Percentiles rank a stretch among this genome's conserved stretches.
Conservation (phyloP, 2,113 vertebrate genomes). For the Pleuronectes platessa region DNA sequence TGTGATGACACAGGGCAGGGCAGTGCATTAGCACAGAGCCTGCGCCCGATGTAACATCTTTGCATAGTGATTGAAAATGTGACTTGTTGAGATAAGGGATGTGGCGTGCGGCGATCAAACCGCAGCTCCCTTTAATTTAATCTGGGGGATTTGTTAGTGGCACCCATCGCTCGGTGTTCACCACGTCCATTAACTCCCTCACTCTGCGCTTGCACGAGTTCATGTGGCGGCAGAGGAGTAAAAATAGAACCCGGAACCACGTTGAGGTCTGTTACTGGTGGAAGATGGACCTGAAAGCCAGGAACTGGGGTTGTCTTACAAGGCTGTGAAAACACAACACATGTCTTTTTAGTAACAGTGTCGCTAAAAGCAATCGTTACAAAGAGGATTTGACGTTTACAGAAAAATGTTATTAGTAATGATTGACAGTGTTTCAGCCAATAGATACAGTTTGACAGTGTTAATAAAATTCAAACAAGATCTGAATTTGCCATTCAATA, state of each 20-base stretch:
- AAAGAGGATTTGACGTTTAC: neutral
- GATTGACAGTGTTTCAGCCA: neutral
- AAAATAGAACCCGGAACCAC: constrained; percentile 25
- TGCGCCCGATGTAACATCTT: constrained; percentile 59
- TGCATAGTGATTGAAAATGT: constrained; percentile 77
- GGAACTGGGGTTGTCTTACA: neutral
- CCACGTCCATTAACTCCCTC: constrained; percentile 68
- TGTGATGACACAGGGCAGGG: constrained; percentile 57
- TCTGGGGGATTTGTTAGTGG: constrained; percentile 63
- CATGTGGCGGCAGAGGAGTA: constrained; percentile 1
- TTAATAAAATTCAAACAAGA: neutral
- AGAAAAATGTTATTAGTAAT: neutral
- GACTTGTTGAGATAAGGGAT: constrained; percentile 77
- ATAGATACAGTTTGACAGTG: neutral
- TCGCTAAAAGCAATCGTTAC: neutral
- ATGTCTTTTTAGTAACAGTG: neutral
- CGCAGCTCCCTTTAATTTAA: constrained; percentile 66
- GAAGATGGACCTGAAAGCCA: neutral
- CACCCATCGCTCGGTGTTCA: constrained; percentile 55
- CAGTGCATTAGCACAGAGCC: constrained; percentile 58
- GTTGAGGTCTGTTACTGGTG: neutral
- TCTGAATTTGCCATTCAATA: neutral
- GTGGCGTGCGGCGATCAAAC: constrained; percentile 66
- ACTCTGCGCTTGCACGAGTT: constrained; percentile 54
- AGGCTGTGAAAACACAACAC: neutral